Conservation (phyloP, 2,113 vertebrate genomes). For the Kobus ellipsiprymnus region DNA sequence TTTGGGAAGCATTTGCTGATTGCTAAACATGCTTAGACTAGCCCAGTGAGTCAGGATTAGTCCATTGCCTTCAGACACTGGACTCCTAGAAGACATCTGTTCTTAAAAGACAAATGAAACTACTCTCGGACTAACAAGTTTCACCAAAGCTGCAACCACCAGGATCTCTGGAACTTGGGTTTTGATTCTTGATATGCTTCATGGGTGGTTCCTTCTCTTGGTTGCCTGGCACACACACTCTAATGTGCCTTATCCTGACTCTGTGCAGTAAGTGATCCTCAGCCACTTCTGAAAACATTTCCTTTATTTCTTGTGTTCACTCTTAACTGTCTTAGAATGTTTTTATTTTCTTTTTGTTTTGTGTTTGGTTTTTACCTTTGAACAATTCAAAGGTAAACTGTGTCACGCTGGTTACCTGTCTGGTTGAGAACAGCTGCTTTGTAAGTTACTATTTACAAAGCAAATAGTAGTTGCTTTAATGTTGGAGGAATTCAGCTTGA, state of each 20-base stretch:
- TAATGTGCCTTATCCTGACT: background rate
- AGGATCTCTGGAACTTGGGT: background rate
- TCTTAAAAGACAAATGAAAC: background rate
- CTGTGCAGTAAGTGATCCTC: accelerated
- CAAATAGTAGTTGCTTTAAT: background rate
- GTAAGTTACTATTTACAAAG: background rate
- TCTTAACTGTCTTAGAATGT: background rate
- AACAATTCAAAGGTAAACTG: background rate
- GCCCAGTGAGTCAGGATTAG: background rate
- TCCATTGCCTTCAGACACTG: slow-evolving; percentile 8
- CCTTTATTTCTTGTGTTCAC: background rate
- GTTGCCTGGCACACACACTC: background rate
- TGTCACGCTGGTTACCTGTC: background rate
- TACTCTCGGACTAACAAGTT: background rate
- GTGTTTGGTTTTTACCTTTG: background rate
- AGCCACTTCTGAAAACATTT: background rate
- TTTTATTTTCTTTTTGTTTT: background rate
- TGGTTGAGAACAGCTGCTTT: background rate
- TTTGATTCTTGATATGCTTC: background rate
- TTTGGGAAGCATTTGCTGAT: background rate
- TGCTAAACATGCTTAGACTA: background rate
- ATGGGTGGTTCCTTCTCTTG: background rate
- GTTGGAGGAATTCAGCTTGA: background rate
- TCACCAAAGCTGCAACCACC: background rate
- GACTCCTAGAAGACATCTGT: background rate